These are phyloP conservation scores for Pharmacophagus antenor DNA, from an alignment of 2,888 invertebrate genomes.

Conservation along the genomic window DNA sequence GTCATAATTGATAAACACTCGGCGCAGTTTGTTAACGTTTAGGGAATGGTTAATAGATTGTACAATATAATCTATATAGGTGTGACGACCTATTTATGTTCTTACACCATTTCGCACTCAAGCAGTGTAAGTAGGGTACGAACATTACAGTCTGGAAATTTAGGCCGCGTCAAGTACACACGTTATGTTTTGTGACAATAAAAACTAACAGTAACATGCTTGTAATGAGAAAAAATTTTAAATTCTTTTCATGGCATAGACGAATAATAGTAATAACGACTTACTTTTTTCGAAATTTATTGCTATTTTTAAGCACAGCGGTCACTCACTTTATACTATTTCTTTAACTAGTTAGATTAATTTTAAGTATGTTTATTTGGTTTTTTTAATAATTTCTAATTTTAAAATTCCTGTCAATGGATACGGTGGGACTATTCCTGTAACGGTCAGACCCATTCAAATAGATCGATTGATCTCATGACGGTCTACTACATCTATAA, in stretches of 20 bases:
- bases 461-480: too few species aligned
- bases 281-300: too few species aligned
- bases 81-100: conserved; percentile 6
- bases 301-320: too few species aligned
- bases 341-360: too few species aligned
- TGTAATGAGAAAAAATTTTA: too few species aligned
- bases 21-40: not conserved
- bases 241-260: not conserved
- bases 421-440: too few species aligned
- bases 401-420: too few species aligned
- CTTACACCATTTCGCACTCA: conserved; percentile 1
- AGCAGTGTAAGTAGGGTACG: conserved; percentile 6
- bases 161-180: not conserved
- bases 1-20: conserved; percentile 7
- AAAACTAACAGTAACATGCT: not conserved
- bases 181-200: not conserved
- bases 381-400: too few species aligned
- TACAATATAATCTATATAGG: conserved; percentile 4
- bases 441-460: too few species aligned
- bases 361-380: too few species aligned
- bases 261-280: not conserved
- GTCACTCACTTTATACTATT: too few species aligned
- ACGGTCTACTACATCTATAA: too few species aligned
- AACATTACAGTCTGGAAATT: conserved; percentile 2
- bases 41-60: conserved; percentile 2